A percentile compares a stretch with the other conserved stretches of the same genome.
Evolutionary conservation across 1,140 invertebrate genomes (phyloP).

Genomic region (Adoxophyes honmai): DNA sequence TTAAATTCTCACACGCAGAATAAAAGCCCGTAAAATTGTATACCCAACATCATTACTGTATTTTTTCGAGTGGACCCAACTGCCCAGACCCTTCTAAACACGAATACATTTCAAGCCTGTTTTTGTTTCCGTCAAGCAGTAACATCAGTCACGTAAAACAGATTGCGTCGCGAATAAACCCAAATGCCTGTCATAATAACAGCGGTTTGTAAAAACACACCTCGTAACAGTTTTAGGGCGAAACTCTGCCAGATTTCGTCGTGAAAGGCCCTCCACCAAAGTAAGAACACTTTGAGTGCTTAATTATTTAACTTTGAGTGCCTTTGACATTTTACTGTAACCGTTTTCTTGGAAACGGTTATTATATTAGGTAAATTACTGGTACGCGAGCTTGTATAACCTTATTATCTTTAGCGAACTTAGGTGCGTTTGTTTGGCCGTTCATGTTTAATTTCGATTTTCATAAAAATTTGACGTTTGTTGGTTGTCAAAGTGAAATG

Average conservation of each 20-base stretch:
- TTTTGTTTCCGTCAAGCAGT: background rate
- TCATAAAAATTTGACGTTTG: background rate
- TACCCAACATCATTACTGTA: no score
- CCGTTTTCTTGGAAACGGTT: slow-evolving; percentile 8
- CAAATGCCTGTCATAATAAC: slow-evolving; percentile 11
- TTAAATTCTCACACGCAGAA: no score
- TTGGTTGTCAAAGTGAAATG: no score
- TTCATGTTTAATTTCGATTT: background rate
- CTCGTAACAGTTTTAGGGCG: slow-evolving; percentile 10
- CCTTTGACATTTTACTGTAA: slow-evolving; percentile 13
- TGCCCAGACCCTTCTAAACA: background rate
- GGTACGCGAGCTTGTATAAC: background rate
- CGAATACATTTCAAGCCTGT: background rate
- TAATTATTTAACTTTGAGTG: slow-evolving; percentile 14
- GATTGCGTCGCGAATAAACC: slow-evolving; percentile 10
- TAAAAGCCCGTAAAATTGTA: no score
- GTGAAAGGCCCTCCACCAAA: background rate
- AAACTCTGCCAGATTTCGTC: slow-evolving; percentile 1
- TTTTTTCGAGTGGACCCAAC: background rate
- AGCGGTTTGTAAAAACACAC: slow-evolving; percentile 12
- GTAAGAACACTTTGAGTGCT: slow-evolving; percentile 12
- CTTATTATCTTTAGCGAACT: background rate
- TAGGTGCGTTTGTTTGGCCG: background rate
- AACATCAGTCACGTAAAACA: slow-evolving; percentile 13
- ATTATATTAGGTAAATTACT: slow-evolving; percentile 3